A percentile compares a stretch with the other conserved stretches of the same genome.
These are phyloP conservation scores for Sminthurides aquaticus DNA, from an alignment of 2,888 invertebrate species.

Conservation along the genomic window DNA sequence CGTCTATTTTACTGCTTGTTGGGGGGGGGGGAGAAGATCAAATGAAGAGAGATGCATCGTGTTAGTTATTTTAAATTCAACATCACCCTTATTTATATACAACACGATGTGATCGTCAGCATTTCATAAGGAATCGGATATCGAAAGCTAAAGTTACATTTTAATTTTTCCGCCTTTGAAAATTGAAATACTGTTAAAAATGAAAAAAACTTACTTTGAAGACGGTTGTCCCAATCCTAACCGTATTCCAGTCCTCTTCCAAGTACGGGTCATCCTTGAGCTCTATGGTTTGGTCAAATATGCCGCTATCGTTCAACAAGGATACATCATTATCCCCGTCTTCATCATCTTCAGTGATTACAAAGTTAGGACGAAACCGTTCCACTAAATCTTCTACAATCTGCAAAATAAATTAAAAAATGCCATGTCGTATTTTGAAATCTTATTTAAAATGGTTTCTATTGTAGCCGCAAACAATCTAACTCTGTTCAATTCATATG, in stretches of 20 bases:
- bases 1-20: no score
- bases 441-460: background rate
- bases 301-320: background rate
- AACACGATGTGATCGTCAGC: background rate
- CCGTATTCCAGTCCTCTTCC: constrained; percentile 63
- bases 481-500: background rate
- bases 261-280: constrained; percentile 56
- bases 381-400: constrained; percentile 56
- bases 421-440: background rate
- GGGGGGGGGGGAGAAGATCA: no score
- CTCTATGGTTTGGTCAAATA: background rate
- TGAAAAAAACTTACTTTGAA: constrained; percentile 55
- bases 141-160: background rate
- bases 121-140: background rate
- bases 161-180: background rate
- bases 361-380: constrained; percentile 85
- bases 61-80: no score
- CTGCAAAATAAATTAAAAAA: constrained; percentile 14
- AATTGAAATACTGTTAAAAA: background rate
- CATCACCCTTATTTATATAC: no score
- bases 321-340: background rate
- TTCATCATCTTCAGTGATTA: constrained; percentile 50
- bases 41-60: no score
- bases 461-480: background rate
- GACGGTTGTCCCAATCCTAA: constrained; percentile 59